Conservation (phyloP, 2,113 vertebrate genomes). For the Cavia porcellus region DNA sequence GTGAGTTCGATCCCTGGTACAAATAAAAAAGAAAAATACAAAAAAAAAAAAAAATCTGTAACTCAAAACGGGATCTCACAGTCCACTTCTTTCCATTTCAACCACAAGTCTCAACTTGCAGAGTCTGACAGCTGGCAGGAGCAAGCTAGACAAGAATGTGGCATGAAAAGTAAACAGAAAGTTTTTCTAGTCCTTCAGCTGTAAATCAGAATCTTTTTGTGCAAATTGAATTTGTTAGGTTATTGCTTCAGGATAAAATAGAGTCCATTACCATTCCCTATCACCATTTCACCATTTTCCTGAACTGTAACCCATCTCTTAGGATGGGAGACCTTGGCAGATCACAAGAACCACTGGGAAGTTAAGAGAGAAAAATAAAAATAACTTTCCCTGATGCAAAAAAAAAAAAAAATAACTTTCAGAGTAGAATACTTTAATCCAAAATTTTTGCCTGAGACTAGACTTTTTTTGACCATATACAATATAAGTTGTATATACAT, state of each 20-base stretch:
- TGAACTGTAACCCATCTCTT: conserved; percentile 41
- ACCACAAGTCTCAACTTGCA: conserved; percentile 54
- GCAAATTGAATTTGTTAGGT: conserved; percentile 75
- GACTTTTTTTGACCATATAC: neutral
- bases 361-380: conserved; percentile 50
- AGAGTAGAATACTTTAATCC: conserved; percentile 38
- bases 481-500: neutral
- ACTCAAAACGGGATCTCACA: conserved; percentile 4
- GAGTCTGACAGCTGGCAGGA: conserved; percentile 41
- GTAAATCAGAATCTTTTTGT: conserved; percentile 71
- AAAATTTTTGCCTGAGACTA: conserved; percentile 24
- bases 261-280: conserved; percentile 57
- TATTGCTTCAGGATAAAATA: conserved; percentile 74
- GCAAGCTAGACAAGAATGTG: conserved; percentile 58
- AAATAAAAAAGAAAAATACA: no score
- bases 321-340: conserved; percentile 26
- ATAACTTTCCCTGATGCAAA: conserved; percentile 16
- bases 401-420: conserved; percentile 48
- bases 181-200: conserved; percentile 63
- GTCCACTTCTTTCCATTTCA: conserved; percentile 42
- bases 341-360: conserved; percentile 38
- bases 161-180: conserved; percentile 71
- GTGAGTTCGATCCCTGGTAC: no score
- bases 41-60: neutral
- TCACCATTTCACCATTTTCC: conserved; percentile 40